phyloP scores from a whole-genome alignment of 2,797 vertebrate genomes.

The Coregonus suidteri region DNA sequence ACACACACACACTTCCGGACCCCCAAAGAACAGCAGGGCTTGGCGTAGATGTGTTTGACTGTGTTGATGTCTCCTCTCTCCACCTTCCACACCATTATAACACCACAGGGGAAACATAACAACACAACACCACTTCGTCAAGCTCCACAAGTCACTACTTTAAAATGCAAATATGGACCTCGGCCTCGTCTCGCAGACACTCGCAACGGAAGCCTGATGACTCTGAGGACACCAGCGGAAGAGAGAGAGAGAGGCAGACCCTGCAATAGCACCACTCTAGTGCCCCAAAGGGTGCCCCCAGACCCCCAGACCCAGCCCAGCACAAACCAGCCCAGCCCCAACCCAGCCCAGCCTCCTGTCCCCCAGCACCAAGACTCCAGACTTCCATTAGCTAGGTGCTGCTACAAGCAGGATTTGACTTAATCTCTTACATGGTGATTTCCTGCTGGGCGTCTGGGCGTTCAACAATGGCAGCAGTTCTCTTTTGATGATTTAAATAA shows the following conservation, averaged over 20 bases:
- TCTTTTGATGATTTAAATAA: slow-evolving; percentile 55
- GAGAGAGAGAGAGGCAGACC: neutral
- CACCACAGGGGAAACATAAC: slow-evolving; percentile 40
- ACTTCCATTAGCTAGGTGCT: slow-evolving; percentile 44
- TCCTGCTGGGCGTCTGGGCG: slow-evolving; percentile 44
- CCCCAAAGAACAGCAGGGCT: neutral
- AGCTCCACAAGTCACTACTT: slow-evolving; percentile 17
- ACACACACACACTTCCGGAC: neutral
- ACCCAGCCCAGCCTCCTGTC: neutral
- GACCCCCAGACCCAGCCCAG: neutral
- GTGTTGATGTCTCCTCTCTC: slow-evolving; percentile 21
- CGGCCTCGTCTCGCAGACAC: slow-evolving; percentile 8
- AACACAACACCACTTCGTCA: slow-evolving; percentile 21
- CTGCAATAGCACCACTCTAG: neutral
- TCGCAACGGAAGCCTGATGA: slow-evolving; percentile 1
- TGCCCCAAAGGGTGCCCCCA: neutral
- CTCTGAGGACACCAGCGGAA: slow-evolving; percentile 4
- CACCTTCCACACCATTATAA: slow-evolving; percentile 23
- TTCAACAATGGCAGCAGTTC: slow-evolving; percentile 30
- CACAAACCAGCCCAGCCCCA: neutral
- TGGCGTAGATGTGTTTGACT: slow-evolving; percentile 2
- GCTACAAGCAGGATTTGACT: slow-evolving; percentile 26
- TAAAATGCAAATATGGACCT: slow-evolving; percentile 39
- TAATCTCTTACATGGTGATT: slow-evolving; percentile 40
- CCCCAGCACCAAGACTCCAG: slow-evolving; percentile 19